A percentile compares a stretch with the other conserved stretches of the same genome.
Conservation (phyloP, 2,113 vertebrate species). For the Callithrix jacchus region DNA sequence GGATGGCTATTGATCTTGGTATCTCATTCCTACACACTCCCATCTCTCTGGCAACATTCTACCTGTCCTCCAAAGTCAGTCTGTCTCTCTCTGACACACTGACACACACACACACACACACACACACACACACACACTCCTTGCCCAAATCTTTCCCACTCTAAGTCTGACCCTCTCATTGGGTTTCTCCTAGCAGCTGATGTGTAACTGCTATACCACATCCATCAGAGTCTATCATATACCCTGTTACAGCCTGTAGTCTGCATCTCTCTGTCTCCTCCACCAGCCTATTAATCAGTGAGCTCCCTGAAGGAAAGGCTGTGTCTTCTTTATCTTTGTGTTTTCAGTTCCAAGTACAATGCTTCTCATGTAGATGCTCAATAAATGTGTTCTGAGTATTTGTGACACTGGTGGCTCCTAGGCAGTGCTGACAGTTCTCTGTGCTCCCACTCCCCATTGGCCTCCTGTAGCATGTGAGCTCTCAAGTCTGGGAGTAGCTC, state of each 20-base stretch:
- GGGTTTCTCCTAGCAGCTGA: background rate
- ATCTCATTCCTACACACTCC: background rate
- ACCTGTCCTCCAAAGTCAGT: background rate
- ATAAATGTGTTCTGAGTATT: background rate
- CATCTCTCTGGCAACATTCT: background rate
- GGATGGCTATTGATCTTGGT: background rate
- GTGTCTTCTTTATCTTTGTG: background rate
- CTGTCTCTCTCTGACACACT: no score
- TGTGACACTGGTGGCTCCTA: background rate
- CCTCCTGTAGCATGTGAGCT: background rate
- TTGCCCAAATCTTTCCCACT: background rate
- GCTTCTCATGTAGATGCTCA: background rate
- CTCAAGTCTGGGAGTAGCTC: background rate
- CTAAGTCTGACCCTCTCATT: background rate
- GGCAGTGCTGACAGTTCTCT: background rate
- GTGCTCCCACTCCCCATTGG: background rate
- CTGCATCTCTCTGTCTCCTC: constrained; percentile 32
- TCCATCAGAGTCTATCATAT: background rate
- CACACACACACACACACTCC: background rate
- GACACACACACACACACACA: background rate
- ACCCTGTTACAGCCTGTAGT: background rate
- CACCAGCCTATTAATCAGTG: constrained; percentile 1
- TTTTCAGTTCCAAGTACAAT: background rate
- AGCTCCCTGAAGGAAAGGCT: constrained; percentile 4
- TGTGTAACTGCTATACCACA: background rate